Evolutionary conservation across 2,888 invertebrate genomes (phyloP).

Genomic region (Cancer borealis): DNA sequence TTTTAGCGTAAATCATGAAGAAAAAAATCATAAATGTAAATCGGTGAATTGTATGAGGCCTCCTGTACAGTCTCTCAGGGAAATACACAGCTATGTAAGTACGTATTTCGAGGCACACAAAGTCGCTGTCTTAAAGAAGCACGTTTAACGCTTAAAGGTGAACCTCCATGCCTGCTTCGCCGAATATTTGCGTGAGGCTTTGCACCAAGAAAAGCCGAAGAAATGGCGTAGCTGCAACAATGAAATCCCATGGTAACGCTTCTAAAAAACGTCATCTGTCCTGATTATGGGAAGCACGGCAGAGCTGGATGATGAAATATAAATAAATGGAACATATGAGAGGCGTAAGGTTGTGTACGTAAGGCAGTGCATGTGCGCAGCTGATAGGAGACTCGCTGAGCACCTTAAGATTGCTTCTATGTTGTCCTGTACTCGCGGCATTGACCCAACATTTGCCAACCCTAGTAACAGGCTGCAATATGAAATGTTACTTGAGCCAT

Average conservation of each 20-base stretch:
- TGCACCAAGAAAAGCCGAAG: background rate
- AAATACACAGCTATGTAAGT: background rate
- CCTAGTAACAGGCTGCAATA: background rate
- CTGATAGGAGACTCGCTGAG: background rate
- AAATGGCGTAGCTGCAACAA: background rate
- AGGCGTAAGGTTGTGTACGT: background rate
- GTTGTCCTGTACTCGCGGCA: background rate
- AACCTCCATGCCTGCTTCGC: background rate
- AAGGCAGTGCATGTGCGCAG: background rate
- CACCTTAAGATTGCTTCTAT: background rate
- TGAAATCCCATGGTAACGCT: background rate
- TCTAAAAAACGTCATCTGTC: background rate
- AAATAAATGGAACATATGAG: background rate
- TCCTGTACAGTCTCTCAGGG: background rate
- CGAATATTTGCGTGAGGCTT: conserved; percentile 12
- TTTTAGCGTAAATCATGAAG: background rate
- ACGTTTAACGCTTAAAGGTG: conserved; percentile 11
- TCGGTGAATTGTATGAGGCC: background rate
- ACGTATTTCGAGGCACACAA: background rate
- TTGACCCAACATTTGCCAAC: background rate
- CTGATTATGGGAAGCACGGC: background rate
- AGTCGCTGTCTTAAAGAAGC: background rate
- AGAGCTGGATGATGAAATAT: background rate
- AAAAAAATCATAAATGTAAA: background rate
- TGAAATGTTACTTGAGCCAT: background rate